Evolutionary conservation across 30 jellyfish, hydroid and myxozoan genomes (phyloP).

Genomic region (Aurelia aurita): DNA sequence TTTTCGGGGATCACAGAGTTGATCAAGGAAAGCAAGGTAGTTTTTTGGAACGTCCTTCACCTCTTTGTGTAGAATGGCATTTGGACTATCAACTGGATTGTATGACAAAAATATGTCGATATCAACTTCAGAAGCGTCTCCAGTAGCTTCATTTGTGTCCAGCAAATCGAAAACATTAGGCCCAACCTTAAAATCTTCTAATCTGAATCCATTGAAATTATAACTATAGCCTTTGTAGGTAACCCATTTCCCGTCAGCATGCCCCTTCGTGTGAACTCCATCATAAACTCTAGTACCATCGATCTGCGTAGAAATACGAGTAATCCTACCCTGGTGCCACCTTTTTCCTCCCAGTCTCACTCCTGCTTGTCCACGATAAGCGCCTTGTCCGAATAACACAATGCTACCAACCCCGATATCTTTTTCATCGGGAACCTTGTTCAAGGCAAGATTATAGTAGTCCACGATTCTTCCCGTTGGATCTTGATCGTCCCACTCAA

Average conservation of each 20-base stretch:
- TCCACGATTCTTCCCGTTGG: conserved; percentile 83
- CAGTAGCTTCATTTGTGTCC: conserved; percentile 3
- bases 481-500: conserved; percentile 92
- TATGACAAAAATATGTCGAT: conserved; percentile 60
- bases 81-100: conserved; percentile 49
- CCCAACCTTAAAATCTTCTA: conserved; percentile 68
- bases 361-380: conserved; percentile 42
- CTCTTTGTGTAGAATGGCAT: conserved; percentile 48
- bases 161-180: conserved; percentile 82
- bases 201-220: conserved; percentile 16
- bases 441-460: conserved; percentile 74
- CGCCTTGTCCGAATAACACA: conserved; percentile 71
- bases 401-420: conserved; percentile 76
- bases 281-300: conserved; percentile 27
- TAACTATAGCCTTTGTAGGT: conserved; percentile 53
- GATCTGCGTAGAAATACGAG: conserved; percentile 2
- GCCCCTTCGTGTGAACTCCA: conserved; percentile 75
- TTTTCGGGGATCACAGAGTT: conserved; percentile 63
- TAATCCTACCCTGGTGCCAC: conserved; percentile 80
- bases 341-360: conserved; percentile 58
- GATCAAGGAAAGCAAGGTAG: conserved; percentile 12
- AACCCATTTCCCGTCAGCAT: conserved; percentile 74
- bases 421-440: conserved; percentile 58
- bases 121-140: not conserved
- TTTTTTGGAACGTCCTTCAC: conserved; percentile 13